Evolutionary conservation across 2,113 vertebrate genomes (phyloP).

Genomic region (Polypterus senegalus): DNA sequence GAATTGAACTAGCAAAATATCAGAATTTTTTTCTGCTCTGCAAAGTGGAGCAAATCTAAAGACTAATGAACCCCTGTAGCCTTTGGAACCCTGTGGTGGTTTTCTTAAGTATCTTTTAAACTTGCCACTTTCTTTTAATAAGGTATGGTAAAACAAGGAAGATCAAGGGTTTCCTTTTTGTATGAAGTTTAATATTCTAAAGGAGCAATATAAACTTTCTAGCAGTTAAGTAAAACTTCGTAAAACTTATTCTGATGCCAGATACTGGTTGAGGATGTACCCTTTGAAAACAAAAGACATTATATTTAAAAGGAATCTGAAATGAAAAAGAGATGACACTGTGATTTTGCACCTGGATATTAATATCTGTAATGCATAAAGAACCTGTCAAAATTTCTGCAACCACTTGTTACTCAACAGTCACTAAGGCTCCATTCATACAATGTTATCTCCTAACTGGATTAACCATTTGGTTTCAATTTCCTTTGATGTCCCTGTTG

Average conservation of each 20-base stretch:
- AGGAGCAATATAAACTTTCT: too few species aligned
- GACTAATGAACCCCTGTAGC: conserved; percentile 51
- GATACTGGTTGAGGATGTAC: too few species aligned
- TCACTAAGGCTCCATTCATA: conserved; percentile 15
- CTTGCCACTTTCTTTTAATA: too few species aligned
- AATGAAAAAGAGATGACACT: conserved; percentile 3
- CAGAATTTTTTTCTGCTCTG: conserved; percentile 13
- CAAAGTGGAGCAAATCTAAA: conserved; percentile 39
- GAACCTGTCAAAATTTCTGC: conserved; percentile 21
- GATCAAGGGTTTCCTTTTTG: too few species aligned
- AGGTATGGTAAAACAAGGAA: too few species aligned
- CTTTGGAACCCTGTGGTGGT: conserved; percentile 40
- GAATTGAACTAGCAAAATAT: conserved; percentile 8
- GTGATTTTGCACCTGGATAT: conserved; percentile 15
- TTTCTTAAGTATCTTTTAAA: conserved; percentile 45
- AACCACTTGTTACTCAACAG: conserved; percentile 17
- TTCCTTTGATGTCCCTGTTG: conserved; percentile 24
- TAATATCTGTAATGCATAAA: conserved; percentile 17
- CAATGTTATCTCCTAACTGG: conserved; percentile 10
- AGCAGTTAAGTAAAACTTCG: too few species aligned
- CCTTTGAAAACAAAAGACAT: too few species aligned
- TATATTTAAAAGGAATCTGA: background rate
- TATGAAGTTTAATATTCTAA: too few species aligned
- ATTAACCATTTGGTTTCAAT: conserved; percentile 30
- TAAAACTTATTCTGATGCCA: too few species aligned